phyloP scores from a whole-genome alignment of 2,888 invertebrate species.

The Pseudoips prasinana region DNA sequence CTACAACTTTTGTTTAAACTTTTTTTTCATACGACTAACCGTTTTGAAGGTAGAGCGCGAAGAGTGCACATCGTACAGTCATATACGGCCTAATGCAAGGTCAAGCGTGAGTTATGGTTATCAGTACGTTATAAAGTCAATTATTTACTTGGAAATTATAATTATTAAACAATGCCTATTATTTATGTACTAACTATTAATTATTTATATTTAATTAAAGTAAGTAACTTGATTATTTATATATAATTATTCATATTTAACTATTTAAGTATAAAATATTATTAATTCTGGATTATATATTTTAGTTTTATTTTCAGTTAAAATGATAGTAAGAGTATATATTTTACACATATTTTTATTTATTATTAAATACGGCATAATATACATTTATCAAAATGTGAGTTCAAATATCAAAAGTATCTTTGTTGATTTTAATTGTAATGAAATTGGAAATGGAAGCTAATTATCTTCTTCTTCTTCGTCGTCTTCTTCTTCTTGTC shows the following conservation, averaged over 20 bases:
- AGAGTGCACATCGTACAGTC: slow-evolving; percentile 13
- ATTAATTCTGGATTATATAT: slow-evolving; percentile 17
- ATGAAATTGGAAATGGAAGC: slow-evolving; percentile 18
- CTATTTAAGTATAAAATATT: slow-evolving; percentile 18
- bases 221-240: slow-evolving; percentile 12
- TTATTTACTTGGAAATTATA: slow-evolving; percentile 12
- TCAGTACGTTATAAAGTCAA: slow-evolving; percentile 23
- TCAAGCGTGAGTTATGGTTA: slow-evolving; percentile 29
- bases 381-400: slow-evolving; percentile 22
- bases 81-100: slow-evolving; percentile 29
- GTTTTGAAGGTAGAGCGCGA: slow-evolving; percentile 15
- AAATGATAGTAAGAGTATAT: slow-evolving; percentile 9
- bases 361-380: slow-evolving; percentile 18
- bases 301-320: slow-evolving; percentile 16
- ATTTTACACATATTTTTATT: slow-evolving; percentile 19
- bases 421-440: slow-evolving; percentile 16
- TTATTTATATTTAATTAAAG: slow-evolving; percentile 14
- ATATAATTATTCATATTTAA: slow-evolving; percentile 19
- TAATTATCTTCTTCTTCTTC: slow-evolving; percentile 25
- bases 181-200: slow-evolving; percentile 23
- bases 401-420: slow-evolving; percentile 15
- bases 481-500: slow-evolving; percentile 21
- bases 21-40: slow-evolving; percentile 24
- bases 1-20: slow-evolving; percentile 22
- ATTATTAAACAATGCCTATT: slow-evolving; percentile 15